Percentiles rank a stretch among this genome's conserved stretches.
phyloP scores from a whole-genome alignment of 2,888 invertebrate genomes.

The Geophilus truncorum region DNA sequence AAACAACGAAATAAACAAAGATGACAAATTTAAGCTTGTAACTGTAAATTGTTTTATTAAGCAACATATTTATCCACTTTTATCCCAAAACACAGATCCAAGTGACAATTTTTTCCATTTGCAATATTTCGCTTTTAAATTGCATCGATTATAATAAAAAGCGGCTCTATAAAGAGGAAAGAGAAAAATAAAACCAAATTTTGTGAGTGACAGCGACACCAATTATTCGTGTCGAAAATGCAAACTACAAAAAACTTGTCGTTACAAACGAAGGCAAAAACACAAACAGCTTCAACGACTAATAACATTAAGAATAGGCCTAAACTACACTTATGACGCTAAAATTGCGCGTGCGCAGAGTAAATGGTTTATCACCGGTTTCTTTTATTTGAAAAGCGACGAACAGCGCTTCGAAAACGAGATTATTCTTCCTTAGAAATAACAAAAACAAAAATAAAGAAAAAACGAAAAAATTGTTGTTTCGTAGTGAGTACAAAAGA shows the following conservation, averaged over 20 bases:
- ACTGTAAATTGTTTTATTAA: conserved; percentile 13
- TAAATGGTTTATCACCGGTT: neutral
- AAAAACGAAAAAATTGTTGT: neutral
- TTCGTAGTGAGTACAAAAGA: neutral
- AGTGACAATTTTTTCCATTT: neutral
- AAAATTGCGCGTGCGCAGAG: neutral
- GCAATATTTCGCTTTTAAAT: neutral
- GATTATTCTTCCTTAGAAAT: neutral
- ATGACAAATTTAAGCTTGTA: neutral
- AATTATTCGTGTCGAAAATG: neutral
- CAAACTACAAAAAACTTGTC: neutral
- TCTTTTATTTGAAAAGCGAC: neutral
- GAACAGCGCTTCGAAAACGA: neutral
- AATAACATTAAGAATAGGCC: neutral
- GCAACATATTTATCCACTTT: neutral
- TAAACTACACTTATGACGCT: conserved; percentile 10
- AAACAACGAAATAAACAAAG: neutral
- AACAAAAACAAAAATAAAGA: neutral
- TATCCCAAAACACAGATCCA: conserved; percentile 1
- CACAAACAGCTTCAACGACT: neutral
- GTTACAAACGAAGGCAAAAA: neutral
- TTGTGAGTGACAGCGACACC: neutral
- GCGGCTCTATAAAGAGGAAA: neutral
- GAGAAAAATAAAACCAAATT: neutral
- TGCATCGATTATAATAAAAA: conserved; percentile 9